phyloP scores from a whole-genome alignment of 2,113 vertebrate species.

The Hirundichthys speculiger region DNA sequence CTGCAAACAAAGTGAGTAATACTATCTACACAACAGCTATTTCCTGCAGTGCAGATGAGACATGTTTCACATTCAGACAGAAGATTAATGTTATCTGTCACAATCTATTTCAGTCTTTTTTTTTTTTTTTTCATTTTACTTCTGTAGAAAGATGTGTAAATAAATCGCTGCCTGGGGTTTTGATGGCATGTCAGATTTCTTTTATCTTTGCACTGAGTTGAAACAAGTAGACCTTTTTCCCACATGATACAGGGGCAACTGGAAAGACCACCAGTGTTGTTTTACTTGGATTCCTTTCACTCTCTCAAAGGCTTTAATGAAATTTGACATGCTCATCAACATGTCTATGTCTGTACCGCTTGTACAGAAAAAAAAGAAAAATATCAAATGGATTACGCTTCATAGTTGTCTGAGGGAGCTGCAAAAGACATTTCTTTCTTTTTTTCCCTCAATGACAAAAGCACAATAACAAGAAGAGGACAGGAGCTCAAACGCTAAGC shows the following conservation, averaged over 20 bases:
- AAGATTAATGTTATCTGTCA: conserved; percentile 37
- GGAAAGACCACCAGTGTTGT: conserved; percentile 49
- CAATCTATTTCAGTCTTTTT: conserved; percentile 9
- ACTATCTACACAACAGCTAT: background rate
- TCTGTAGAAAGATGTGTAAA: conserved; percentile 23
- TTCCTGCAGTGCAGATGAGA: conserved; percentile 5
- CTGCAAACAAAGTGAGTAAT: no score
- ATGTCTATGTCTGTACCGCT: background rate
- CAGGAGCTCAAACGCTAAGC: background rate
- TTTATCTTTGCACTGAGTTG: conserved; percentile 35
- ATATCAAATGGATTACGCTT: background rate
- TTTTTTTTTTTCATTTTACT: background rate
- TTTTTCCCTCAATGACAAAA: background rate
- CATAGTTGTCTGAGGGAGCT: background rate
- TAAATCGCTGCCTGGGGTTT: conserved; percentile 11
- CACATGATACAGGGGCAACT: background rate
- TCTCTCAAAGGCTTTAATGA: background rate
- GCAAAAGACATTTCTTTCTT: background rate
- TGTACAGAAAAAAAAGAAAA: conserved; percentile 3
- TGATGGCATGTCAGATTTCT: conserved; percentile 21
- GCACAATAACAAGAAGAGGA: background rate
- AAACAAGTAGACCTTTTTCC: conserved; percentile 18
- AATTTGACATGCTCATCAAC: background rate
- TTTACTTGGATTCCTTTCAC: conserved; percentile 26
- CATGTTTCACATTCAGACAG: background rate